phyloP scores from a whole-genome alignment of 2,113 vertebrate genomes.

The Notothenia coriiceps region DNA sequence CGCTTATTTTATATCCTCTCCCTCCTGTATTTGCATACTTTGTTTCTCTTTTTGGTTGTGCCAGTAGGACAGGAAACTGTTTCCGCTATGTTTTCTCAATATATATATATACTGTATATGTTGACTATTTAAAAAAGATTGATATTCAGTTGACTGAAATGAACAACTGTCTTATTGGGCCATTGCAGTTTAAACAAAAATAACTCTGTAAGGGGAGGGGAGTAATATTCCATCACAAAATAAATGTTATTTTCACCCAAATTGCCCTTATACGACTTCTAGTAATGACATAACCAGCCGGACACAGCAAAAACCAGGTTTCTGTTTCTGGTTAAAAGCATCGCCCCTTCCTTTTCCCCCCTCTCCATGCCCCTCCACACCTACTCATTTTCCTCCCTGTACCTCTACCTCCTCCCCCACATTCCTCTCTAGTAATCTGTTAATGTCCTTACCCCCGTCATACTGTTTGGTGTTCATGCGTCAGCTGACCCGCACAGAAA shows the following conservation, averaged over 20 bases:
- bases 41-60: neutral
- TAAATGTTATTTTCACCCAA: too few relatives aligned
- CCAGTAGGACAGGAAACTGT: neutral
- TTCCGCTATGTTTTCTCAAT: neutral
- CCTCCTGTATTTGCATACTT: neutral
- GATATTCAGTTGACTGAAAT: too few relatives aligned
- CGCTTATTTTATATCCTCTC: conserved; percentile 13
- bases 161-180: too few relatives aligned
- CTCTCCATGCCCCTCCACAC: conserved; percentile 7
- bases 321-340: too few relatives aligned
- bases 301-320: too few relatives aligned
- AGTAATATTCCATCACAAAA: too few relatives aligned
- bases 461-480: conserved; percentile 54
- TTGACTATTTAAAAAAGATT: too few relatives aligned
- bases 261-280: too few relatives aligned
- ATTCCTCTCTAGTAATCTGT: conserved; percentile 67
- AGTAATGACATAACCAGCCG: too few relatives aligned
- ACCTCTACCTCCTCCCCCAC: neutral
- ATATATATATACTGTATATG: too few relatives aligned
- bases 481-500: conserved; percentile 75
- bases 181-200: too few relatives aligned
- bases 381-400: neutral
- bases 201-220: too few relatives aligned
- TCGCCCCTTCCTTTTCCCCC: neutral
- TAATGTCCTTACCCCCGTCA: conserved; percentile 70